Percentiles rank a stretch among this genome's conserved stretches.
Conservation (phyloP, 2,888 invertebrate species). For the Hydriomena furcata region DNA sequence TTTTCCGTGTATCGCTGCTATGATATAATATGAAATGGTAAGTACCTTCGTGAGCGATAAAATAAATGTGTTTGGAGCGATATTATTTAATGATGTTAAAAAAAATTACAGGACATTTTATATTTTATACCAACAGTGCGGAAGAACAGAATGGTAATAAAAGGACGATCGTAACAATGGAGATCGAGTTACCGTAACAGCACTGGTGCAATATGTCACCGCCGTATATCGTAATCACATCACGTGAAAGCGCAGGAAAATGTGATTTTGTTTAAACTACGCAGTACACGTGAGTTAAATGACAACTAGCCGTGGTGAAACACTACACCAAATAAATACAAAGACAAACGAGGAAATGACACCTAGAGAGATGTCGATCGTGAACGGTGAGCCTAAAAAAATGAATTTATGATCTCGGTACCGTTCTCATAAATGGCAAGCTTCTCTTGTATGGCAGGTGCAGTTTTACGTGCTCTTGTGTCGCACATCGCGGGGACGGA, state of each 20-base stretch:
- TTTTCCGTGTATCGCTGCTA: constrained; percentile 2
- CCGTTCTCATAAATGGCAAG: constrained; percentile 81
- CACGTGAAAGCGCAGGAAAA: constrained; percentile 72
- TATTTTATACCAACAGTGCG: too few species aligned
- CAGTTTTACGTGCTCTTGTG: constrained; percentile 67
- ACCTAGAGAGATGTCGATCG: constrained; percentile 57
- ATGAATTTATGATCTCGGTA: constrained; percentile 57
- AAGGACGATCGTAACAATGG: constrained; percentile 47
- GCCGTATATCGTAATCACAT: constrained; percentile 65
- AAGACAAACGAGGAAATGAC: constrained; percentile 19
- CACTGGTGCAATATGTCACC: constrained; percentile 63
- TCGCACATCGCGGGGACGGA: constrained; percentile 75
- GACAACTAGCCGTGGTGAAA: constrained; percentile 73
- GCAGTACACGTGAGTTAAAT: constrained; percentile 70
- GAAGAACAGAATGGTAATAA: constrained; percentile 10
- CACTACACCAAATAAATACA: constrained; percentile 52
- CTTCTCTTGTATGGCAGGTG: constrained; percentile 79
- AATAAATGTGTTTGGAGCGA: neutral
- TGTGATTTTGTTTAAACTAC: constrained; percentile 70
- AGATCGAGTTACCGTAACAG: constrained; percentile 40
- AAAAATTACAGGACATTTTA: too few species aligned
- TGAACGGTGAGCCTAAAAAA: constrained; percentile 53
- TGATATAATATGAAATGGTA: neutral
- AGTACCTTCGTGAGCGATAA: neutral
- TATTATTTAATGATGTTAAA: neutral